These are phyloP conservation scores for Chrysolina oricalcia DNA, from an alignment of 2,888 invertebrate genomes.

Conservation along the genomic window DNA sequence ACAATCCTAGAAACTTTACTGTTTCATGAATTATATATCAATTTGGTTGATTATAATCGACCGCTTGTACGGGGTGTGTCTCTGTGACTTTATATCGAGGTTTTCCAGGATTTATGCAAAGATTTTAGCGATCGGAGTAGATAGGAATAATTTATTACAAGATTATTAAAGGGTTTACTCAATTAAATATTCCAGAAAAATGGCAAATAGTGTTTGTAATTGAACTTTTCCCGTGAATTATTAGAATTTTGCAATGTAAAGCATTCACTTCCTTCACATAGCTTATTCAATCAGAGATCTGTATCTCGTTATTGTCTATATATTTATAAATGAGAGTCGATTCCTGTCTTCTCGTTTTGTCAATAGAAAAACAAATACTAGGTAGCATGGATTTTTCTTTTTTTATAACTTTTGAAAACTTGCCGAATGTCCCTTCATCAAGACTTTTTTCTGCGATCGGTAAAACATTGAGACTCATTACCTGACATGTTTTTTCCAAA, in stretches of 20 bases:
- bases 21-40: slow-evolving; percentile 5
- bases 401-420: too few relatives aligned
- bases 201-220: background rate
- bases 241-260: background rate
- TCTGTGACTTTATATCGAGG: slow-evolving; percentile 4
- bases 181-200: background rate
- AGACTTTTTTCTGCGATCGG: too few relatives aligned
- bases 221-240: background rate
- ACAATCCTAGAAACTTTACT: slow-evolving; percentile 21
- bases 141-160: background rate
- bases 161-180: background rate
- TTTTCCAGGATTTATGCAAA: slow-evolving; percentile 12
- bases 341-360: too few relatives aligned
- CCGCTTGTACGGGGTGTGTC: slow-evolving; percentile 10
- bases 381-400: too few relatives aligned
- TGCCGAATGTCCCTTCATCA: too few relatives aligned
- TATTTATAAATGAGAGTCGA: too few relatives aligned
- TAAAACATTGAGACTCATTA: too few relatives aligned
- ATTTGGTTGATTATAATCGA: slow-evolving; percentile 11
- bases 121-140: slow-evolving; percentile 2
- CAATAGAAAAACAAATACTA: too few relatives aligned
- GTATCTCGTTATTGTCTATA: too few relatives aligned
- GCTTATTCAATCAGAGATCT: background rate
- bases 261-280: background rate
- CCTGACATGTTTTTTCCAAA: too few relatives aligned